Percentiles rank a stretch among this genome's conserved stretches.
Evolutionary conservation across 2,797 vertebrate species (phyloP).

Genomic region (Avahi laniger): DNA sequence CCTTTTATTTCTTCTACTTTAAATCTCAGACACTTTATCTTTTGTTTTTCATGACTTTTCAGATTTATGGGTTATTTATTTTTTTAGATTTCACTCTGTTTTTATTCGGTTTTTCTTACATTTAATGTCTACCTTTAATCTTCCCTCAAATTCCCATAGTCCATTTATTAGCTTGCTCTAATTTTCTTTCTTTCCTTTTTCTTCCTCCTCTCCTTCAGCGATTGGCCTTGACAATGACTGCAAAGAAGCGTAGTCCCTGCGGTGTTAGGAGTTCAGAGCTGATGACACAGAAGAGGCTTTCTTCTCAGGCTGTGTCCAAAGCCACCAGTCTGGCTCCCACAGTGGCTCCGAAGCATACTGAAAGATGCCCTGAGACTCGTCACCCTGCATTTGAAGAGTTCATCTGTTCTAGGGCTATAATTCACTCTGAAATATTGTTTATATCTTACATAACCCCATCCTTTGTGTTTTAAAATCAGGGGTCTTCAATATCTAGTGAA

Average conservation of each 20-base stretch:
- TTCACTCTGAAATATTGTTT: not conserved
- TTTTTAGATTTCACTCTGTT: not conserved
- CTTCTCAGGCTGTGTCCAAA: not conserved
- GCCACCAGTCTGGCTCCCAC: not conserved
- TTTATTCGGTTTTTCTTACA: not conserved
- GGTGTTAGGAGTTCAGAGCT: not conserved
- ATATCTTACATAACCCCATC: not conserved
- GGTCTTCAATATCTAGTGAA: not conserved
- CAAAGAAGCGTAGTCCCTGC: not conserved
- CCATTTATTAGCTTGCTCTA: not conserved
- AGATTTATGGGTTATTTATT: not conserved
- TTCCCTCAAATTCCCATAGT: not conserved
- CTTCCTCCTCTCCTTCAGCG: not conserved
- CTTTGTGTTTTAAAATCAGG: not conserved
- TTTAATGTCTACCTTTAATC: not conserved
- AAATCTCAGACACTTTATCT: not conserved
- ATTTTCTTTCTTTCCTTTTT: not conserved
- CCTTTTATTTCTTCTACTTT: not conserved
- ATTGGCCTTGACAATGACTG: not conserved
- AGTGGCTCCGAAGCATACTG: not conserved
- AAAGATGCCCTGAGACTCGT: not conserved
- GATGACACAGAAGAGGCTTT: not conserved
- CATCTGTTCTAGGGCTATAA: not conserved
- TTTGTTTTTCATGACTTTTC: not conserved
- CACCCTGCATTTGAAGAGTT: accelerated